Percentiles rank a stretch among this genome's conserved stretches.
These are phyloP conservation scores for Gobio occitaniae DNA, from an alignment of 2,797 vertebrate genomes.

Conservation along the genomic window DNA sequence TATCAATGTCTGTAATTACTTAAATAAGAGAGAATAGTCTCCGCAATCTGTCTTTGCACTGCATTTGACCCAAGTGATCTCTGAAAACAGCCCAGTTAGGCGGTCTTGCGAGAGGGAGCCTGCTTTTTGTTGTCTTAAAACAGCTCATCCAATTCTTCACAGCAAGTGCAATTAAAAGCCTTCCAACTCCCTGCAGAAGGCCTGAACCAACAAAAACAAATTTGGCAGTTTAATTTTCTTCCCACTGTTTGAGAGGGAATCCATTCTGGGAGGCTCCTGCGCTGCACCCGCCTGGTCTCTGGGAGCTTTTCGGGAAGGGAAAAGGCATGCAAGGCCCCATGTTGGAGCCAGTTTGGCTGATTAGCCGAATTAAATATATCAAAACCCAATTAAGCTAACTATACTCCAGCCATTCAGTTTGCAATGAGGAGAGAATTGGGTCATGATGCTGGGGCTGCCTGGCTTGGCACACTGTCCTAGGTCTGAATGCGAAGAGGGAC, in stretches of 20 bases:
- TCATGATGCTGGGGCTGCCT: constrained; percentile 66
- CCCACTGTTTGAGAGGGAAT: constrained; percentile 81
- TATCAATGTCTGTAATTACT: constrained; percentile 44
- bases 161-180: constrained; percentile 84
- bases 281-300: constrained; percentile 67
- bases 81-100: constrained; percentile 34
- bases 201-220: constrained; percentile 86
- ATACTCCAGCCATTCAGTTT: constrained; percentile 77
- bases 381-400: constrained; percentile 81
- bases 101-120: constrained; percentile 59
- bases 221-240: constrained; percentile 87
- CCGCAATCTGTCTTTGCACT: constrained; percentile 42
- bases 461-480: constrained; percentile 56
- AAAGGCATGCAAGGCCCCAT: constrained; percentile 68
- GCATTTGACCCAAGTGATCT: constrained; percentile 42
- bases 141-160: constrained; percentile 79
- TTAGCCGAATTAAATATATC: constrained; percentile 82
- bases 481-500: constrained; percentile 55
- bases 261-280: constrained; percentile 69
- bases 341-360: constrained; percentile 76
- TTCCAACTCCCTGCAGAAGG: constrained; percentile 77
- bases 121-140: constrained; percentile 67
- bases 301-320: constrained; percentile 69
- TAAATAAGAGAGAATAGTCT: constrained; percentile 35
- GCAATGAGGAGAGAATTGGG: constrained; percentile 67